Base-by-base conservation (phyloP, 2,113 vertebrate genomes). In the Gymnogyps californianus region DNA sequence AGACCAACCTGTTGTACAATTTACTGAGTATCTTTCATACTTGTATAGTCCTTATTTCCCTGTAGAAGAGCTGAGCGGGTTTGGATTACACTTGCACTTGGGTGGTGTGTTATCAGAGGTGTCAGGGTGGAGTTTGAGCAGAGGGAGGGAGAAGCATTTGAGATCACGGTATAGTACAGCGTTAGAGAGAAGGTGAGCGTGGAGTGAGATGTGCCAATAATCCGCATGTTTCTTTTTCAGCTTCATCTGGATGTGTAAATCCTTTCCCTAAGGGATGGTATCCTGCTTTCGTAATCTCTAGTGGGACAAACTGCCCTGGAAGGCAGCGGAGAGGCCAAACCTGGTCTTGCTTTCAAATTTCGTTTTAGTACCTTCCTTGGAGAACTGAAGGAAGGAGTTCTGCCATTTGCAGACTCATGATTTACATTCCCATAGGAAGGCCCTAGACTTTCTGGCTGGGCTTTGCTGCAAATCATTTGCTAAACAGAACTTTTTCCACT, bases 81-180 rank as follows among this genome's bases (percentile, higher is more conserved):
- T 40, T 10, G 85, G 40, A 3, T 52, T 38, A 8, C 16, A 6
- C 2, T n/a, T 11, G 36, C 11, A 2, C 7, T n/a, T 47, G 69
- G 22, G n/a, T 55, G 47, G 10, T n/a, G 17, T 38, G 13, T 38
- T n/a, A 6, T 6, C 42, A 38, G 59, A 13, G 54, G 12, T 67
- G 36, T 34, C 49, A 5, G 28, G 34, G 10, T 62, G 52, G 66
- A 57, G 42, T 55, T 31, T 34, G 40, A 72, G 55, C 44, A 52
- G 31, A 29, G 18, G 11, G 17, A 36, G 21, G 26, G 26, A 58
- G 69, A 54, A 49, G 36, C 32, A 13, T 71, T 81, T 85, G 62
- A 11, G 22, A 44, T 42, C 21, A 13, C n/a, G 2, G 0, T 11
- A 1, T 6, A 42, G 59, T 4, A 7, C 22, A 34, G 16, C 26